Evolutionary conservation across 2,797 vertebrate species (phyloP).

Genomic region (Merluccius polli): DNA sequence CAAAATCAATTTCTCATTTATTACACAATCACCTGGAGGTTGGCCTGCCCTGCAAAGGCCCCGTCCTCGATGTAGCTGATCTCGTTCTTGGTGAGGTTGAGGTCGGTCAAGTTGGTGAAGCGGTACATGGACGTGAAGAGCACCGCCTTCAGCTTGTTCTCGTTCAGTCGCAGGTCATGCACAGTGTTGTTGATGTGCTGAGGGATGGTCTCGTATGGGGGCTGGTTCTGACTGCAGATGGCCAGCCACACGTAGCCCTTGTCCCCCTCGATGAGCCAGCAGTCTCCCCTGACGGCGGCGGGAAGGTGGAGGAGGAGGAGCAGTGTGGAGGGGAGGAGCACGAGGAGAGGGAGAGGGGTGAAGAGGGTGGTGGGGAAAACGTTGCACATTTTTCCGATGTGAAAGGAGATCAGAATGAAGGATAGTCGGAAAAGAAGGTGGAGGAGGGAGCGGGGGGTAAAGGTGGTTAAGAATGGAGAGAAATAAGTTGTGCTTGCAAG

Average conservation of each 20-base stretch:
- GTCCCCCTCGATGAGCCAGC: conserved; percentile 98
- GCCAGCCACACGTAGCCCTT: conserved; percentile 99
- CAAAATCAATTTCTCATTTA: neutral
- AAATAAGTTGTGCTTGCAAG: conserved; percentile 28
- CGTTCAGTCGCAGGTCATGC: conserved; percentile 92
- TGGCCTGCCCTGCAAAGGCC: conserved; percentile 92
- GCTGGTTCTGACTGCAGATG: conserved; percentile 99
- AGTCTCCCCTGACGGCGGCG: conserved; percentile 77
- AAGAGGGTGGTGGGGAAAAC: conserved; percentile 36
- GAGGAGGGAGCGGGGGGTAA: neutral
- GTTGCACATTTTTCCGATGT: conserved; percentile 49
- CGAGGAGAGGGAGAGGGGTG: conserved; percentile 52
- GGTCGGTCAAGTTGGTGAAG: conserved; percentile 96
- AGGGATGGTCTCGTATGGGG: conserved; percentile 95
- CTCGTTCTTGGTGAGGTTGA: conserved; percentile 99
- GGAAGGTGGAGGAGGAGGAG: conserved; percentile 65
- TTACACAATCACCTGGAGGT: conserved; percentile 79
- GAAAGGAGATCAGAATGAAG: conserved; percentile 3
- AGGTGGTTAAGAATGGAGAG: neutral
- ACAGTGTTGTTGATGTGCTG: conserved; percentile 99
- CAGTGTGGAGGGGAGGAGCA: conserved; percentile 58
- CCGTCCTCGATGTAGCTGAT: conserved; percentile 97
- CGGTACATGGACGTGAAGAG: conserved; percentile 93
- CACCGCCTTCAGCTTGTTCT: conserved; percentile 96
- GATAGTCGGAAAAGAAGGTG: conserved; percentile 7